Evolutionary conservation across 2,797 vertebrate genomes (phyloP), one percentile per base, ranked within the genome.

Genomic region (Schizopygopsis pylzovi): DNA sequence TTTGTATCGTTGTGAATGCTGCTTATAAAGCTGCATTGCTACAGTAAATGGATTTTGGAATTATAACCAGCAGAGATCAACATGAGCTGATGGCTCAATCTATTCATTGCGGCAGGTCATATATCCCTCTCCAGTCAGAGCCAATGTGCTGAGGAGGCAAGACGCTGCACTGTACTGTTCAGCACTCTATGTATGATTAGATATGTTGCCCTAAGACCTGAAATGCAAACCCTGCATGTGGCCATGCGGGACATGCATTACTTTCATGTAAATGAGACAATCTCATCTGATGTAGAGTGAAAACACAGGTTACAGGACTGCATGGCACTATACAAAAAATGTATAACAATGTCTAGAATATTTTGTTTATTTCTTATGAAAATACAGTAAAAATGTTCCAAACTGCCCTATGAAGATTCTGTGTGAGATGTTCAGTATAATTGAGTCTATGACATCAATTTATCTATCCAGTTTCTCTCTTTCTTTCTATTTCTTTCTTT

Each of bases 131-230:
- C 39, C 39, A 72, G 76, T 67, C 76, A 41, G 11, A 37, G 45
- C 15, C 33, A 83, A 71, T 63, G 49, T 54, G 82, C 87, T 81
- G 85, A 90, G 43, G 52, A 85, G 73, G 86, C 87, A 85, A 56
- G 61, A 82, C 28, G 33, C 41, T 75, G 25, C 33, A 79, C 63
- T 25, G 82, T n/a, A 61, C 41, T 16, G 2, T 28, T 28, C 81
- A 47, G 70, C n/a, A 5, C 67, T 81, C 70, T 28, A 20, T 6
- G 41, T 22, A 25, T 76, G 43, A 83, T 47, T 41, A 37, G 25
- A 72, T 43, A 59, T 25, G 22, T 13, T 59, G 37, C 81, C 37
- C 16, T 71, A 25, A 45, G 52, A 59, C n/a, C 70, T 63, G 39
- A 22, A 16, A 81, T 11, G 22, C 39, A 28, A 61, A 72, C n/a